phyloP scores from a whole-genome alignment of 2,113 vertebrate species.

The Catharus minimus region DNA sequence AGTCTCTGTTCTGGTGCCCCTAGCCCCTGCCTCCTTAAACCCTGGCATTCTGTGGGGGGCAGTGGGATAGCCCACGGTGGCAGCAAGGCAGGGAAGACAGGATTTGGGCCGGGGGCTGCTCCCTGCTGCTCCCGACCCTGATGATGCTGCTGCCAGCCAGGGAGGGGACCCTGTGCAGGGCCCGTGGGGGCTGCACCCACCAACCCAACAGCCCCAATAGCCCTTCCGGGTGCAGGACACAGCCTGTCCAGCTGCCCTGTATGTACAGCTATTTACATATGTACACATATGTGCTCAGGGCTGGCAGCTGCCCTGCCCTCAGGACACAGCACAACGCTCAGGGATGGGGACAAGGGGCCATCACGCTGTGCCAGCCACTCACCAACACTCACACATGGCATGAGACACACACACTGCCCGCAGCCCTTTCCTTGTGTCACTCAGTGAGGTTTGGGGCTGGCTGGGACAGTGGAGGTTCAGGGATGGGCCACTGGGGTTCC shows the following conservation, averaged over 20 bases:
- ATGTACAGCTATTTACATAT: conserved; percentile 51
- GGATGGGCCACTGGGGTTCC: background rate
- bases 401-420: background rate
- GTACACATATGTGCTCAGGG: conserved; percentile 1
- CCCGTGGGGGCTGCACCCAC: background rate
- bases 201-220: conserved; percentile 18
- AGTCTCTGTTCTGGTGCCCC: background rate
- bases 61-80: background rate
- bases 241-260: background rate
- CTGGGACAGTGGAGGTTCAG: background rate
- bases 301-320: background rate
- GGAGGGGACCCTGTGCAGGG: background rate
- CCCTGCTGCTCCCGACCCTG: background rate
- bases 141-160: background rate
- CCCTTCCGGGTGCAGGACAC: conserved; percentile 41
- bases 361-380: background rate
- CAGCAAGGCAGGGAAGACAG: conserved; percentile 45
- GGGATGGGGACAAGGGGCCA: background rate
- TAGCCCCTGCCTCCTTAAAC: background rate
- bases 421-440: background rate
- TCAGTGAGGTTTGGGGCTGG: background rate
- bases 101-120: background rate
- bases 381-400: background rate
- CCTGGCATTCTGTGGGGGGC: background rate
- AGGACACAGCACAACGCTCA: accelerated